Evolutionary conservation across 2,113 vertebrate species (phyloP).

Genomic region (Cryptotis parvus): DNA sequence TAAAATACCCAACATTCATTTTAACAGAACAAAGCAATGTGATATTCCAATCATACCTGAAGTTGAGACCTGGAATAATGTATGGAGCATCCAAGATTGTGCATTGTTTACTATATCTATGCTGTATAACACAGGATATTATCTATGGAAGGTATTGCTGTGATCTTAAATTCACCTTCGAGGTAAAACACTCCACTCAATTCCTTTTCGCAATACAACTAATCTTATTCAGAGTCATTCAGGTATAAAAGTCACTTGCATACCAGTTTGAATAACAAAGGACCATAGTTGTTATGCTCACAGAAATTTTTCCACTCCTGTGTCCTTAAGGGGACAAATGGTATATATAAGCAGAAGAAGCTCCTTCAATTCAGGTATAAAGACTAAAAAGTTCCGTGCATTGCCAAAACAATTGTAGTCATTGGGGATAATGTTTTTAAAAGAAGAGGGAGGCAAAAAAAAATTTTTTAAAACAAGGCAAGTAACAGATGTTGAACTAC

Average conservation of each 20-base stretch:
- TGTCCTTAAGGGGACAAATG: conserved; percentile 29
- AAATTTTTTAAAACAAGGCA: background rate
- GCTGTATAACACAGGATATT: background rate
- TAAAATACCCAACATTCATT: background rate
- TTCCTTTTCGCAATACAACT: background rate
- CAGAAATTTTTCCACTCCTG: background rate
- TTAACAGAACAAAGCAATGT: background rate
- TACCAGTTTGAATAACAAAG: conserved; percentile 10
- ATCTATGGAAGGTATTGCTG: background rate
- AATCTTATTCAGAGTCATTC: conserved; percentile 1
- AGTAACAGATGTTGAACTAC: background rate
- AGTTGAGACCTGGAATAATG: background rate
- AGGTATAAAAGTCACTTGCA: conserved; percentile 8
- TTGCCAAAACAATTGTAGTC: background rate
- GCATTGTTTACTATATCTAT: background rate
- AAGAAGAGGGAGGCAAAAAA: background rate
- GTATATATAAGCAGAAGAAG: conserved; percentile 10
- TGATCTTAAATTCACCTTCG: background rate
- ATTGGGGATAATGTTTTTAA: background rate
- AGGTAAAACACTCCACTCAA: background rate
- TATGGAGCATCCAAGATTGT: background rate
- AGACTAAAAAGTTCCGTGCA: conserved; percentile 19
- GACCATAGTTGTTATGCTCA: background rate
- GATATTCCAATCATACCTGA: background rate
- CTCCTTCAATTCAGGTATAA: background rate